Base-by-base conservation (phyloP, 2,888 invertebrate genomes). In the Dynastes tityus region DNA sequence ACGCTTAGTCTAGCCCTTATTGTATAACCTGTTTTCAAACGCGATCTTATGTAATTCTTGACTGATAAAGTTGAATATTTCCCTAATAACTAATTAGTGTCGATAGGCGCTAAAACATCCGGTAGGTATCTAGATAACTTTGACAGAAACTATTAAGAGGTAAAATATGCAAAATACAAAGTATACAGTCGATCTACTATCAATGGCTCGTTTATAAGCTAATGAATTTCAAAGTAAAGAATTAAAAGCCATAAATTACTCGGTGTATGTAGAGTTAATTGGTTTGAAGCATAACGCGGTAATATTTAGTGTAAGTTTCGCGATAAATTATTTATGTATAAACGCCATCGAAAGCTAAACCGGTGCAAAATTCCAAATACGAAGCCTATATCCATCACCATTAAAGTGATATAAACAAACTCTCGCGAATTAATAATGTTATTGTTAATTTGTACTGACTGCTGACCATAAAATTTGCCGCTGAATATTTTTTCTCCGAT, bases 171-270 rank as follows among this genome's bases (percentile, higher is more conserved):
- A 68, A 68, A 68, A 51, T 51, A 51, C 68, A 68, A 49, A 51
- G 37, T 37, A 45, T 68, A 68, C 65, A 45, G 40, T 9, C 49
- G 68, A 68, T 68, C 68, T 68, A 68, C 27, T 68, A 68, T 45
- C 49, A 49, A 49, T 68, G 27, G 45, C 45, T 68, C 68, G 51
- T 68, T 68, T 68, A 68, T 45, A 51, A 68, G 68, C 49, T 68
- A 68, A 68, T 68, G 68, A 68, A 68, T 68, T 68, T 68, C 49
- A 68, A 68, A 68, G 49, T 68, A 49, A 68, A 68, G 68, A 68
- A 68, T 68, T 68, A 68, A 27, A 68, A 49, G 16, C 68, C 8
- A 68, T 68, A 68, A 68, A 68, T 68, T 68, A 68, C 45, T 27
- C 49, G 1, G 16, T 61, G 22, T 68, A 9, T 68, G 68, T 68